Percentiles rank a stretch among this genome's conserved stretches.
phyloP scores from a whole-genome alignment of 1,140 invertebrate genomes.

The Drosophila littoralis region DNA sequence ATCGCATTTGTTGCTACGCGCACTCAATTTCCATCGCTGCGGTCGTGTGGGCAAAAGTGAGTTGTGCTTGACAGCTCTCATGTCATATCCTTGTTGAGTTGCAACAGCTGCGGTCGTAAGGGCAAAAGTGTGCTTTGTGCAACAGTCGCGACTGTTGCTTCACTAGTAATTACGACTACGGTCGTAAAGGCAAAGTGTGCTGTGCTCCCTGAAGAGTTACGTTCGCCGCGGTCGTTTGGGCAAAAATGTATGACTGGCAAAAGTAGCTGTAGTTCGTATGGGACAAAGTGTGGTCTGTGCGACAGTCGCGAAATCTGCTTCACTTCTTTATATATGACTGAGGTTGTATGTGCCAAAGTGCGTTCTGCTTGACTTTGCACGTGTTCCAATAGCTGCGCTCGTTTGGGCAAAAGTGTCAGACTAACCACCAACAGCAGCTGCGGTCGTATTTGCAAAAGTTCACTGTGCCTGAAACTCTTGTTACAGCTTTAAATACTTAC shows the following conservation, averaged over 20 bases:
- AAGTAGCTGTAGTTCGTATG: too few species aligned
- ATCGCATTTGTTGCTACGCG: slow-evolving; percentile 62
- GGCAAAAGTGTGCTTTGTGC: slow-evolving; percentile 15
- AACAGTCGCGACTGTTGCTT: too few species aligned
- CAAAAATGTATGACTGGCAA: too few species aligned
- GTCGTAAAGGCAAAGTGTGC: neutral
- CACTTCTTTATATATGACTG: too few species aligned
- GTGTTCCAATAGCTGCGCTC: too few species aligned
- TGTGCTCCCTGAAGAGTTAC: too few species aligned
- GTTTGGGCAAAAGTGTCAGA: neutral
- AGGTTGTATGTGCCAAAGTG: too few species aligned
- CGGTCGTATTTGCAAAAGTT: slow-evolving; percentile 9
- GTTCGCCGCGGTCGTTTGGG: too few species aligned
- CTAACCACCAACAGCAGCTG: neutral
- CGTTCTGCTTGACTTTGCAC: too few species aligned
- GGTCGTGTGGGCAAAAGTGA: slow-evolving; percentile 12
- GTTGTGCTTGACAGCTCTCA: neutral
- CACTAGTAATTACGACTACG: neutral
- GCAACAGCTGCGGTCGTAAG: slow-evolving; percentile 9
- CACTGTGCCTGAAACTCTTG: neutral
- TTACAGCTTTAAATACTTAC: neutral
- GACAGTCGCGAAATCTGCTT: too few species aligned
- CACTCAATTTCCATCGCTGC: slow-evolving; percentile 56
- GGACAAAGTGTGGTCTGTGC: too few species aligned
- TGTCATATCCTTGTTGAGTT: neutral